Percentiles rank a stretch among this genome's conserved stretches.
Evolutionary conservation across 2,113 vertebrate species (phyloP).

Genomic region (Rana temporaria): DNA sequence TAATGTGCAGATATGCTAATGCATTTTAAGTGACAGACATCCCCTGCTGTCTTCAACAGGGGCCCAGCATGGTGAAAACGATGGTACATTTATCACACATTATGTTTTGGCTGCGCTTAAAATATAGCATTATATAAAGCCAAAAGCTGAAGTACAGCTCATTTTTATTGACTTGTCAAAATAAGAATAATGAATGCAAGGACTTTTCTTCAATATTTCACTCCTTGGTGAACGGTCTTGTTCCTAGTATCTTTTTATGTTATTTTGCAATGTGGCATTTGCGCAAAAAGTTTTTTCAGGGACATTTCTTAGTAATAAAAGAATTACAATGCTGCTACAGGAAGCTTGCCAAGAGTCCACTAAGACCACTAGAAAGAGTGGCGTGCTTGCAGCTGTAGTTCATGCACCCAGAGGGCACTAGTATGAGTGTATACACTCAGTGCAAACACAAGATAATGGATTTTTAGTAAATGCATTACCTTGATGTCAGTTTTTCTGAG

Average conservation of each 20-base stretch:
- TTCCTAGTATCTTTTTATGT: constrained; percentile 8
- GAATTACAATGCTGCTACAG: background rate
- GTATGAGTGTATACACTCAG: constrained; percentile 6
- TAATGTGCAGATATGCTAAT: constrained; percentile 62
- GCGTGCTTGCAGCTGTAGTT: background rate
- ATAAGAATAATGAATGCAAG: constrained; percentile 18
- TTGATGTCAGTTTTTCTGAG: background rate
- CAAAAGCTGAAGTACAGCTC: constrained; percentile 18
- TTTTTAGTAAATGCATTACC: constrained; percentile 36
- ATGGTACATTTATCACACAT: constrained; percentile 53
- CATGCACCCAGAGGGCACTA: background rate
- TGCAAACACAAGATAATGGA: background rate
- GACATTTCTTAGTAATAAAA: constrained; percentile 4
- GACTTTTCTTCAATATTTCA: constrained; percentile 9
- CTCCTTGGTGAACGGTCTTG: background rate
- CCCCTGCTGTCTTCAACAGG: constrained; percentile 55
- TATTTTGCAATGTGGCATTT: constrained; percentile 3
- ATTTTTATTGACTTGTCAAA: constrained; percentile 35
- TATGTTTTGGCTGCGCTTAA: constrained; percentile 56
- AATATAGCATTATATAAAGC: constrained; percentile 43
- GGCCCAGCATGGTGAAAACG: constrained; percentile 58
- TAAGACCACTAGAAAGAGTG: background rate
- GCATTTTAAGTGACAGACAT: constrained; percentile 54
- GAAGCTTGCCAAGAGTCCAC: constrained; percentile 9
- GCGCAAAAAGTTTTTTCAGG: background rate